Conservation (phyloP, 2,113 vertebrate species). For the Ctenomys sociabilis region DNA sequence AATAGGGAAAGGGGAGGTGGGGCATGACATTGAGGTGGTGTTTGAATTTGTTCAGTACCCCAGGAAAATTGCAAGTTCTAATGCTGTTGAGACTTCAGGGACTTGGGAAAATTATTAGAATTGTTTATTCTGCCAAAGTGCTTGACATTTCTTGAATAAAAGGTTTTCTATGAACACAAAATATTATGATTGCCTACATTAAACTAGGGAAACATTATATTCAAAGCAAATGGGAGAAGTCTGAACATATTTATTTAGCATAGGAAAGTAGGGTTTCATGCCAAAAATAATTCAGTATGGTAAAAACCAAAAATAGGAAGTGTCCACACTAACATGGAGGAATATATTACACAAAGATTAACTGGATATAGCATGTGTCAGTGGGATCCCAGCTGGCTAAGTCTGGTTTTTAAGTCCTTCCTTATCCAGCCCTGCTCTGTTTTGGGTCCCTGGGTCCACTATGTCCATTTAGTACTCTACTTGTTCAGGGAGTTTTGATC, state of each 20-base stretch:
- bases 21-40: background rate
- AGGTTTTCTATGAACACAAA: conserved; percentile 52
- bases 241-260: conserved; percentile 27
- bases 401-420: background rate
- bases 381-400: fast-evolving
- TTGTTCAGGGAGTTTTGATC: conserved; percentile 39
- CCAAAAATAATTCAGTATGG: background rate
- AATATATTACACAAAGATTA: background rate
- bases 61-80: background rate
- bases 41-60: background rate
- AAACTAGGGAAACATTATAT: conserved; percentile 10
- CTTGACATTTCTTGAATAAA: conserved; percentile 44
- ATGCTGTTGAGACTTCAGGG: background rate
- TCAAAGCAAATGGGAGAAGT: conserved; percentile 43
- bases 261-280: background rate
- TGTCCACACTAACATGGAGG: background rate
- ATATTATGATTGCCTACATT: background rate
- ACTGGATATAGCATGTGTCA: background rate
- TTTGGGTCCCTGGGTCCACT: background rate
- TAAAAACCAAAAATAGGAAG: background rate
- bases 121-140: conserved; percentile 15
- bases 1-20: background rate
- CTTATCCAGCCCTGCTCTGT: background rate
- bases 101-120: background rate
- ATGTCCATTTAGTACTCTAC: conserved; percentile 49